Percentiles rank a stretch among this genome's conserved stretches.
phyloP scores from a whole-genome alignment of 2,797 vertebrate species.

The Myotis planiceps region DNA sequence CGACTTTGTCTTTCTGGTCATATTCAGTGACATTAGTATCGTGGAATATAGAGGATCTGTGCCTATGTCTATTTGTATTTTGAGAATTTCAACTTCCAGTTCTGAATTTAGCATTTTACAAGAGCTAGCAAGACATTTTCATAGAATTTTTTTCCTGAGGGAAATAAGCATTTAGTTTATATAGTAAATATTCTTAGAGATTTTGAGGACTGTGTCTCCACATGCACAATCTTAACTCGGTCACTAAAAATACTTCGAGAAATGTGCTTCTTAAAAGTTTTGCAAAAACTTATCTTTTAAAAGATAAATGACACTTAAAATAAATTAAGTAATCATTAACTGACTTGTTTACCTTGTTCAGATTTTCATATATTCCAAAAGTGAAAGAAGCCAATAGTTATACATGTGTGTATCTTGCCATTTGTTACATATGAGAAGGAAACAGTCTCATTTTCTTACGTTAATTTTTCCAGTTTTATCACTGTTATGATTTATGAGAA shows the following conservation, averaged over 20 bases:
- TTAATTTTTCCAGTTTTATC: not conserved
- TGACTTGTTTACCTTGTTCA: not conserved
- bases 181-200: not conserved
- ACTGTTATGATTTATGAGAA: not conserved
- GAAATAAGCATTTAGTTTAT: conserved; percentile 13
- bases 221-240: not conserved
- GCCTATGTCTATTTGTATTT: conserved; percentile 8
- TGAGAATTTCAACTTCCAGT: not conserved
- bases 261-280: not conserved
- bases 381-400: not conserved
- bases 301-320: not conserved
- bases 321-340: not conserved
- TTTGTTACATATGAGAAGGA: not conserved
- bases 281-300: not conserved
- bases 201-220: not conserved
- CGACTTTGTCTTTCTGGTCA: not conserved
- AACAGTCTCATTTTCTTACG: not conserved
- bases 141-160: not conserved
- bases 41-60: not conserved
- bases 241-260: not conserved
- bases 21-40: not conserved
- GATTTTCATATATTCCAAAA: not conserved
- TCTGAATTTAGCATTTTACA: conserved; percentile 3
- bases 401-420: not conserved
- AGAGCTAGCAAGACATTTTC: not conserved